Evolutionary conservation across 1,140 invertebrate species (phyloP), one percentile per base, ranked within the genome.

Genomic region (Euura saliciscinereae): DNA sequence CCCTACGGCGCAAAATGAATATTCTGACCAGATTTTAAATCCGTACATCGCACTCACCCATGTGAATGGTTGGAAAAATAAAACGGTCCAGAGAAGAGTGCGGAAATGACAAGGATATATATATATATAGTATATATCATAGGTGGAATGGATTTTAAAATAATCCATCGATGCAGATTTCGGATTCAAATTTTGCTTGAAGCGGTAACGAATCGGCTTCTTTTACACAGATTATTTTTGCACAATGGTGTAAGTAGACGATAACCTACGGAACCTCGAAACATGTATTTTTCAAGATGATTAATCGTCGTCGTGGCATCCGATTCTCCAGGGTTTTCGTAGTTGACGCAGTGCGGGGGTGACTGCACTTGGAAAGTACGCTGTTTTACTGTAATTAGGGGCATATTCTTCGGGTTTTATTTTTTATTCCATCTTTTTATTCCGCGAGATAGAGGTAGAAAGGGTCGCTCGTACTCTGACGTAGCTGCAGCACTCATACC

Each of bases 351-450:
- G 78, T 79, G 81, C 80, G 78, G 78, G 75, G 77, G 28, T 28
- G 28, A 28, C 28, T 72, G 76, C 70, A 78, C 78, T 84, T 76
- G 76, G 78, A 79, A 75, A 78, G 78, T 78, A 77, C 75, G 76
- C 77, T 83, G 83, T 85, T 85, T 85, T 83, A 82, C 80, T 69
- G 83, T 84, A 85, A 85, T 85, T 85, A 85, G 79, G 79, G 78
- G 78, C 79, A 82, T 81, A 83, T 80, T 82, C 80, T 81, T 83
- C 73, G 80, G 74, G 75, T 78, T 84, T 84, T 83, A 78, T 74
- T 73, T 28, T 28, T 28, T 28, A 1, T 28, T 28, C 1, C 28
- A 28, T 28, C 28, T 28, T 28, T 28, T 28, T 28, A 28, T 28
- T 28, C 28, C 0, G 28, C 0, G 28, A 28, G 28, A 28, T 28